Percentiles rank a stretch among this genome's conserved stretches.
These are phyloP conservation scores for Pseudorasbora parva DNA, from an alignment of 2,113 vertebrate genomes.

Conservation along the genomic window DNA sequence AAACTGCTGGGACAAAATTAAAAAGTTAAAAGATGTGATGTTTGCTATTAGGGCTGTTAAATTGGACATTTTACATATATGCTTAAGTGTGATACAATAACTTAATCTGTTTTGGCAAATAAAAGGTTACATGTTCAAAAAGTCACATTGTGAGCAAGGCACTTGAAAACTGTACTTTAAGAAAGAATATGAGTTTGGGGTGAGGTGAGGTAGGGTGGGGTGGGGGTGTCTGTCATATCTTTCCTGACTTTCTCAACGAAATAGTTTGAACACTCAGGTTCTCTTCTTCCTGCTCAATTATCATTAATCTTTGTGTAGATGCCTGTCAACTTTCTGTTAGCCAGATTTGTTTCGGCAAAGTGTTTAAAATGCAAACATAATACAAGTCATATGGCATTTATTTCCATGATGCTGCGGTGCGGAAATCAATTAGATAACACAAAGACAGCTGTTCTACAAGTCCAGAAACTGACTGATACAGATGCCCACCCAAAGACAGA, in stretches of 20 bases:
- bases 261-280: neutral
- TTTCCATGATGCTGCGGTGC: neutral
- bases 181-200: too few species aligned
- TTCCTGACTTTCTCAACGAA: neutral
- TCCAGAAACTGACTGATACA: neutral
- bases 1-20: neutral
- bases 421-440: constrained; percentile 33
- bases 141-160: neutral
- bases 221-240: too few species aligned
- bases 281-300: neutral
- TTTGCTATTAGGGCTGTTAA: neutral
- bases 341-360: neutral
- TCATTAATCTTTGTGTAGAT: neutral
- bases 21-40: neutral
- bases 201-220: too few species aligned
- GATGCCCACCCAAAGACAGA: constrained; percentile 47
- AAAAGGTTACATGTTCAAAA: neutral
- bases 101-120: neutral
- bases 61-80: neutral
- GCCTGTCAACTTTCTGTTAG: neutral
- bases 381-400: neutral
- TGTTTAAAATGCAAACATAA: neutral
- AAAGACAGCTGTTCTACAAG: neutral
- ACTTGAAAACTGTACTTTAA: neutral
- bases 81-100: neutral